Evolutionary conservation across 2,888 invertebrate genomes (phyloP), one percentile per base, ranked within the genome.

Genomic region (Eilema griseolum): DNA sequence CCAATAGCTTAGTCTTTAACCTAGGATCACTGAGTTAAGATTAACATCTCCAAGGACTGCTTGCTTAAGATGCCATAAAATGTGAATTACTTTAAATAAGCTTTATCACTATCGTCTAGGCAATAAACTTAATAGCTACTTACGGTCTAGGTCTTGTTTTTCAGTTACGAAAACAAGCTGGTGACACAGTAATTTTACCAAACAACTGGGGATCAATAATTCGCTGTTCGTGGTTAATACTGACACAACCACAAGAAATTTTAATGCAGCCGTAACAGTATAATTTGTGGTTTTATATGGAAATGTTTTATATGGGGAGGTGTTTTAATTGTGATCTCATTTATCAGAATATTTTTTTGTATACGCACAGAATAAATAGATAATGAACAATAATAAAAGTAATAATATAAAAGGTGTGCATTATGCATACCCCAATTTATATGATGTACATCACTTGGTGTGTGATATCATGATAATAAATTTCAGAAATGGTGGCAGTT

Each of bases 181-280:
- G n/a, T n/a, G 69, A 56, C 67, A 69, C 73, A 79, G 78, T 83
- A 82, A 81, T 77, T 85, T 81, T 81, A 77, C 74, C 77, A 81
- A 83, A 85, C 83, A 88, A 88, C 87, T 89, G 83, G 80, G 85
- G 83, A 88, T 87, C 84, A 86, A 87, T 33, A 33, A 4, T 89
- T 86, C 87, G 86, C 86, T 82, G 89, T 86, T 83, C 86, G 93
- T 80, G 91, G 92, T 89, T 88, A 87, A 87, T 90, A 91, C 92
- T 92, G 90, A 90, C 90, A 90, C 85, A 83, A 83, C 87, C 88
- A 81, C 88, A 88, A 80, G 87, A 85, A 88, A 91, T 90, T 91
- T 90, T 88, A 87, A 86, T 88, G 89, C 83, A 88, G 90, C 85
- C 73, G 71, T 84, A 85, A 85, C 90, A 89, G 92, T 92, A 85